phyloP scores from a whole-genome alignment of 2,113 vertebrate species.

The Misgurnus mizolepis region DNA sequence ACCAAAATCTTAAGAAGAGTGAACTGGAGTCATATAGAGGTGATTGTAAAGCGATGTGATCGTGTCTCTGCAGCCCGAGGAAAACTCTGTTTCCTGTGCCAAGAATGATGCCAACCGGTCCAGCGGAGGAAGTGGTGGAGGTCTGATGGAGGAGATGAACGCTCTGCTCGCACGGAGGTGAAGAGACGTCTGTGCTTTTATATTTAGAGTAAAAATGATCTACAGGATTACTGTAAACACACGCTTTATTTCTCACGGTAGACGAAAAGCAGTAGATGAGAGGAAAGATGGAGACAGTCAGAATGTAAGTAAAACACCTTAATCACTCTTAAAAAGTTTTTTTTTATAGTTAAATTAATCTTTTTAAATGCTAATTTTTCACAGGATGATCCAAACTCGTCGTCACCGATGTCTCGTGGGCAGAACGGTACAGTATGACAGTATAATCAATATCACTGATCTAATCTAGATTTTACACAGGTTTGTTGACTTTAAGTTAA shows the following conservation, averaged over 20 bases:
- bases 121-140: slow-evolving; percentile 90
- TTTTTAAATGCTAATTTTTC: slow-evolving; percentile 28
- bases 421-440: slow-evolving; percentile 66
- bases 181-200: slow-evolving; percentile 27
- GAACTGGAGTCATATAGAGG: no score
- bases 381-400: slow-evolving; percentile 88
- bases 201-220: neutral
- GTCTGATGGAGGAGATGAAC: slow-evolving; percentile 99
- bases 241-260: slow-evolving; percentile 58
- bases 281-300: slow-evolving; percentile 91
- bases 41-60: neutral
- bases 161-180: slow-evolving; percentile 95
- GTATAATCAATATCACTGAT: neutral
- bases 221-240: neutral
- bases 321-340: neutral
- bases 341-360: neutral
- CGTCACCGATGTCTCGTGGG: slow-evolving; percentile 78
- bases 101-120: slow-evolving; percentile 93
- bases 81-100: slow-evolving; percentile 76
- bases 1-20: no score
- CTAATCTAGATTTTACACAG: no score
- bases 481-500: no score
- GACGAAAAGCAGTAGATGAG: slow-evolving; percentile 92
- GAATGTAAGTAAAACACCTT: slow-evolving; percentile 79
- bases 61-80: slow-evolving; percentile 80